Evolutionary conservation across 2,888 invertebrate genomes (phyloP), one percentile per base, ranked within the genome.

Genomic region (Drosophila neutralis): DNA sequence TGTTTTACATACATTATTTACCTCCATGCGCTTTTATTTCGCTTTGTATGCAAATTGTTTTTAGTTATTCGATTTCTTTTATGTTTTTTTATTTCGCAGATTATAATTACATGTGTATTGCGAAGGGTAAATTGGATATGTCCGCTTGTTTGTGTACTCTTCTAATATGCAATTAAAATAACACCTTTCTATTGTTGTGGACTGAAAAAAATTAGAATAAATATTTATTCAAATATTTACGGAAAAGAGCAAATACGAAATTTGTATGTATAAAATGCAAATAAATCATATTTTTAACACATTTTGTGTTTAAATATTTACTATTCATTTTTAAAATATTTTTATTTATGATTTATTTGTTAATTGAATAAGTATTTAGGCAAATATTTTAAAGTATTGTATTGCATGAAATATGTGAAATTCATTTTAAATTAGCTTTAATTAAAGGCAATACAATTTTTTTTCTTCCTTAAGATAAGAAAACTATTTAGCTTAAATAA

Each of bases 41-140:
- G 62, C 69, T 84, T 85, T 69, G 63, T 70, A 89, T 89, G 83
- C 77, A 89, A 87, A 85, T 87, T 68, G 65, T 73, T 76, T 76
- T 74, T 61, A 54, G 49, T 64, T 69, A 73, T 70, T 67, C 53
- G 52, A 61, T 76, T 56, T 57, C 21, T 24, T 67, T 59, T 53
- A 36, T 64, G 18, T 76, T 53, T 35, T 15, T 57, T 63, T 42
- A 42, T 53, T 38, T 21, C 29, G 53, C 72, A 48, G 29, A 60
- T 52, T 33, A 53, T 38, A 48, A 53, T 53, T 56, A 48, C 18
- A 33, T 27, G 65, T 27, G 31, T 40, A 31, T 65, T 51, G 18
- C 13, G 7, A 35, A 5, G 24, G 6, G 58, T 21, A 38, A n/a
- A 38, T 21, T 27, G 29, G 10, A 51, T 15, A 10, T 15, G 40